phyloP scores from a whole-genome alignment of 2,888 invertebrate genomes.

The Scaptomyza parva region DNA sequence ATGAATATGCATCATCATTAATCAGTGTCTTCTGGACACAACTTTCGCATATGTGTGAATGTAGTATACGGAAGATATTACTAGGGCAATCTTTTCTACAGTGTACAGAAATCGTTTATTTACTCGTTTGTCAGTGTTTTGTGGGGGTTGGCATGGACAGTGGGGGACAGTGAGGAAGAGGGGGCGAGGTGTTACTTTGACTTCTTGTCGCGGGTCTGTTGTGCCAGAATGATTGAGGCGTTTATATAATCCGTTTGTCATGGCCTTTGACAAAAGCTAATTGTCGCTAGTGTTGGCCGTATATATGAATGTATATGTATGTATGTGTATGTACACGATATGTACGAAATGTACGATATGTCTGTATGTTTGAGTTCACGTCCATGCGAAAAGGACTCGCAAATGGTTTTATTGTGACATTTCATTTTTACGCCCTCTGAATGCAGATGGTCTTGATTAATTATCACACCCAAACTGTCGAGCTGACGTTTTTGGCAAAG shows the following conservation, averaged over 20 bases:
- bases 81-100: slow-evolving; percentile 44
- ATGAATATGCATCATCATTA: neutral
- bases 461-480: slow-evolving; percentile 60
- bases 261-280: slow-evolving; percentile 71
- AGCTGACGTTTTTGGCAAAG: slow-evolving; percentile 51
- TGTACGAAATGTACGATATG: too few relatives aligned
- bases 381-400: slow-evolving; percentile 53
- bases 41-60: neutral
- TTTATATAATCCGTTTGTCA: slow-evolving; percentile 76
- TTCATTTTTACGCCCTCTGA: slow-evolving; percentile 71
- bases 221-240: slow-evolving; percentile 68
- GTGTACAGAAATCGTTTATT: slow-evolving; percentile 43
- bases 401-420: slow-evolving; percentile 73
- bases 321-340: slow-evolving; percentile 21
- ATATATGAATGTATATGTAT: neutral
- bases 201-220: slow-evolving; percentile 59
- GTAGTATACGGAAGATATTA: too few relatives aligned
- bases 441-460: slow-evolving; percentile 73
- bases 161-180: too few relatives aligned
- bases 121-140: slow-evolving; percentile 19
- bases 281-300: slow-evolving; percentile 56
- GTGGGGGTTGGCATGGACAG: too few relatives aligned
- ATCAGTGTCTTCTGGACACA: neutral
- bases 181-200: slow-evolving; percentile 42
- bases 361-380: slow-evolving; percentile 28